Evolutionary conservation across 2,797 vertebrate species (phyloP).

Genomic region (Schizopygopsis pylzovi): DNA sequence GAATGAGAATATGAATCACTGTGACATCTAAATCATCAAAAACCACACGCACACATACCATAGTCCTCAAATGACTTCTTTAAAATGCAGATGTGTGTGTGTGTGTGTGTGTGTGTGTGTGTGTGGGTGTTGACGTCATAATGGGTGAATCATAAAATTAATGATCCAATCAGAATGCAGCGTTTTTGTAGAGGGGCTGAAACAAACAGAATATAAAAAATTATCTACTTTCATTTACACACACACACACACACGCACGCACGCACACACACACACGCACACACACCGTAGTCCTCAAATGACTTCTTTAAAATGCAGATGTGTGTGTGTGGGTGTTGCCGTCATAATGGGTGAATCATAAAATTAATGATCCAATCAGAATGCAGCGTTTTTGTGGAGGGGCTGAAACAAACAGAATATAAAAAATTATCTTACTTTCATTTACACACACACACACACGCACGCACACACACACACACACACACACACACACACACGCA

Average conservation of each 20-base stretch:
- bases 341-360: constrained; percentile 54
- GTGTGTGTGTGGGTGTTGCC: constrained; percentile 26
- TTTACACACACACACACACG: constrained; percentile 9
- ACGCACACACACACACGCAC: constrained; percentile 8
- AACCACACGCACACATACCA: constrained; percentile 26
- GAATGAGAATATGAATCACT: neutral
- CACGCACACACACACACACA: neutral
- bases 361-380: constrained; percentile 48
- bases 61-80: constrained; percentile 41
- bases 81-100: constrained; percentile 29
- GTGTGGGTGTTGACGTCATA: constrained; percentile 26
- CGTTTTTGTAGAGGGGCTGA: neutral
- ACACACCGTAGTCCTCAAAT: constrained; percentile 33
- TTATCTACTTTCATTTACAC: neutral
- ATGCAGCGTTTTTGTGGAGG: constrained; percentile 1
- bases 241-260: neutral
- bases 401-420: constrained; percentile 4
- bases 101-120: constrained; percentile 33
- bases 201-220: constrained; percentile 8
- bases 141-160: constrained; percentile 54
- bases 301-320: constrained; percentile 31
- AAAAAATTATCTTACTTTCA: neutral
- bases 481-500: constrained; percentile 6
- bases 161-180: neutral
- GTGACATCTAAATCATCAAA: constrained; percentile 15